phyloP scores from a whole-genome alignment of 2,888 invertebrate genomes.

The Hetaerina titia region DNA sequence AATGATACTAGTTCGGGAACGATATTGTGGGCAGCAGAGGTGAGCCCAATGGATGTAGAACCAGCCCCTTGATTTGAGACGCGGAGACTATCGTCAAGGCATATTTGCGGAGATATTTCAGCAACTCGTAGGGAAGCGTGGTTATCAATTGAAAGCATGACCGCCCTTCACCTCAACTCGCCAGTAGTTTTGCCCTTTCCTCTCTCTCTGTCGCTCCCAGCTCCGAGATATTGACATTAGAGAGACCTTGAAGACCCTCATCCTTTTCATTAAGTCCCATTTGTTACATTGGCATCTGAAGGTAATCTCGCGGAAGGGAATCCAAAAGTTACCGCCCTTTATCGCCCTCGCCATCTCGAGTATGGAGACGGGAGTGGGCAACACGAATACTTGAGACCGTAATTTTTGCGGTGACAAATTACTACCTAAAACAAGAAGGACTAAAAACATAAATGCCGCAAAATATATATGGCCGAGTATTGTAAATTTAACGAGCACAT shows the following conservation, averaged over 20 bases:
- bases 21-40: no score
- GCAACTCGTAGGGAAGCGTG: no score
- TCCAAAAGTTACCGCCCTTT: neutral
- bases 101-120: no score
- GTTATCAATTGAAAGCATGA: neutral
- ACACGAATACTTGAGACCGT: neutral
- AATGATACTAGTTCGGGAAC: no score
- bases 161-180: neutral
- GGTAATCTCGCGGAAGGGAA: neutral
- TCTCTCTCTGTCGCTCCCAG: neutral
- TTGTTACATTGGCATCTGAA: constrained; percentile 19
- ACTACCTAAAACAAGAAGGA: neutral
- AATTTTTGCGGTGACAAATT: neutral
- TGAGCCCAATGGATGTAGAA: no score
- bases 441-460: neutral
- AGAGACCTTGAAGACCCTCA: neutral
- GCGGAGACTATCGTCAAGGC: no score
- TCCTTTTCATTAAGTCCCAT: neutral
- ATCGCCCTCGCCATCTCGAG: constrained; percentile 5
- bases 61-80: no score
- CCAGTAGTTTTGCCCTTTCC: neutral
- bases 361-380: neutral
- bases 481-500: neutral
- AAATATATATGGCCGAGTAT: neutral
- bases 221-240: neutral